A percentile compares a stretch with the other conserved stretches of the same genome.
Conservation (phyloP, 1,140 invertebrate genomes). For the Helicoverpa armigera region DNA sequence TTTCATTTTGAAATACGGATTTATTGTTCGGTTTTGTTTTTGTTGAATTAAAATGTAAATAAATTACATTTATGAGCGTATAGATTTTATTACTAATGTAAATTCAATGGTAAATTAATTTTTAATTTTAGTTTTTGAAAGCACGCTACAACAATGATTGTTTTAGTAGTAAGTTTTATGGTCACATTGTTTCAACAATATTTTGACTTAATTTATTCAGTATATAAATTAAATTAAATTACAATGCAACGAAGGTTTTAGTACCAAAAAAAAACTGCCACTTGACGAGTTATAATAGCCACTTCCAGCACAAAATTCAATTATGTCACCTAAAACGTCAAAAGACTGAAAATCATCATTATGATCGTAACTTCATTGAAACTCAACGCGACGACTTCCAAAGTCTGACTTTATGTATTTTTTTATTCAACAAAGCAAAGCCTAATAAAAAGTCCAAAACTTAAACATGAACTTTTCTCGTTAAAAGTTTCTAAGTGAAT, state of each 20-base stretch:
- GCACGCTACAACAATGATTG: neutral
- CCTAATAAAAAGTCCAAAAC: constrained; percentile 52
- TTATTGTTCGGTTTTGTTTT: neutral
- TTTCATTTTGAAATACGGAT: constrained; percentile 4
- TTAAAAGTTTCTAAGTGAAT: constrained; percentile 62
- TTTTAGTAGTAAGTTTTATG: neutral
- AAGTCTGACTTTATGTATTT: constrained; percentile 28
- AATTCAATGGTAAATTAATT: neutral
- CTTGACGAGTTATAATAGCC: neutral
- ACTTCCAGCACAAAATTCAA: neutral
- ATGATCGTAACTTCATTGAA: constrained; percentile 16
- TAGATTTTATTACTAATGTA: neutral
- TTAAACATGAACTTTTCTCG: constrained; percentile 59
- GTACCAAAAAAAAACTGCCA: too few relatives aligned
- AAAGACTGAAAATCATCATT: constrained; percentile 8
- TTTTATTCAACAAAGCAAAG: constrained; percentile 50
- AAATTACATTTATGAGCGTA: neutral
- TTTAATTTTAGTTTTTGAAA: constrained; percentile 1
- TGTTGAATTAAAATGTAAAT: constrained; percentile 4
- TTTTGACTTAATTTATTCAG: too few relatives aligned
- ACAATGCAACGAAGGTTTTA: too few relatives aligned
- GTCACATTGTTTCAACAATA: neutral
- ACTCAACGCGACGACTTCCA: constrained; percentile 18
- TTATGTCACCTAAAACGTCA: neutral
- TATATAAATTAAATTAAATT: too few relatives aligned